Evolutionary conservation across 2,797 vertebrate genomes (phyloP), one percentile per base, ranked within the genome.

Genomic region (Sternotherus odoratus): DNA sequence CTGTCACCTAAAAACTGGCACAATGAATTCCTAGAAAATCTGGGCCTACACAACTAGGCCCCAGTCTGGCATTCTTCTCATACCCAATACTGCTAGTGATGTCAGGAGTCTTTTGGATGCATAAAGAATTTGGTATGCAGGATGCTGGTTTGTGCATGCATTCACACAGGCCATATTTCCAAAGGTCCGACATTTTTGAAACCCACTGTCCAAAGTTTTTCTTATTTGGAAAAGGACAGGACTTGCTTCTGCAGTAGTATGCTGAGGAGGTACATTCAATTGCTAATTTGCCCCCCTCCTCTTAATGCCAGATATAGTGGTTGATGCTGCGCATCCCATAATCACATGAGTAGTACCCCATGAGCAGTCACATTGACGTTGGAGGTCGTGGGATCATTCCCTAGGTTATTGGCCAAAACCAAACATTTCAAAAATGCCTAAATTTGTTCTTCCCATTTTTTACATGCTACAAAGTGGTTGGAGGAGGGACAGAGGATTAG

Each of bases 191-290:
- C 12, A 46, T 4, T 21, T 74, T 26, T 46, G 24, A 74, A 74
- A 28, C 24, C 39, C 12, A 46, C 36, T 36, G 17, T n/a, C 17
- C 9, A 75, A 57, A 12, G 26, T n/a, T 36, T 77, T 24, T 57
- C 33, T 17, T 13, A 13, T 57, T 43, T 75, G 43, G 19, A 79
- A 79, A 24, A 53, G 69, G 30, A 57, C 30, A 57, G 10, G n/a
- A 56, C n/a, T 28, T 23, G 3, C 1, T 2, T 17, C 49, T 6
- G 12, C 72, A 28, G 15, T 1, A 3, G 2, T 30, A 15, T 2
- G 2, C 50, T 28, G 50, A 66, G 53, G 53, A 75, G 79, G 53
- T 7, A 51, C 36, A 3, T 75, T 5, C 3, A 83, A n/a, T 28
- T 6, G 3, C 89, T 78, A 1, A 49, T 87, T 82, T 24, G 24